These are phyloP conservation scores for Poecilia velifera DNA, from an alignment of 2,797 vertebrate species.

Conservation along the genomic window DNA sequence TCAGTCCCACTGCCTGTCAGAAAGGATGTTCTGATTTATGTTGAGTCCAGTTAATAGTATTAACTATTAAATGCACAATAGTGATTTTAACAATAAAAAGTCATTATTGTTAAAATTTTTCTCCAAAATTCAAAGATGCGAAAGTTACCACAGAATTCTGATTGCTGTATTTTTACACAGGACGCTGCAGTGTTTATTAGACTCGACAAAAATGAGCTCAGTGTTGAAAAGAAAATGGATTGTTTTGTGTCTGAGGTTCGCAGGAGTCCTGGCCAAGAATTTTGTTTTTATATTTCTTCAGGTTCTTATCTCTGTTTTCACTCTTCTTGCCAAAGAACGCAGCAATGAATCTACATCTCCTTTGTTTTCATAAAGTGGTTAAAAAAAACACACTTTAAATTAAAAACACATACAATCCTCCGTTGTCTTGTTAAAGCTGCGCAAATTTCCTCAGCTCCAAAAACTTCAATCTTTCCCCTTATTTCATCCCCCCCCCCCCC, in stretches of 20 bases:
- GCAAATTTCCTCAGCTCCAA: slow-evolving; percentile 16
- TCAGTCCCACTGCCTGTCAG: neutral
- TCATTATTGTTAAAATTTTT: neutral
- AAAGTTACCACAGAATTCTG: neutral
- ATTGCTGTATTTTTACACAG: slow-evolving; percentile 10
- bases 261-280: slow-evolving; percentile 46
- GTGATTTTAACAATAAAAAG: neutral
- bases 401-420: slow-evolving; percentile 18
- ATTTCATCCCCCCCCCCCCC: slow-evolving; percentile 10
- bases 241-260: slow-evolving; percentile 42
- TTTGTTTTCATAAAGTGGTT: slow-evolving; percentile 35
- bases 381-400: slow-evolving; percentile 29
- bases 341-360: slow-evolving; percentile 48
- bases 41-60: neutral
- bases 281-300: slow-evolving; percentile 49
- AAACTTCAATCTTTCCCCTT: slow-evolving; percentile 17
- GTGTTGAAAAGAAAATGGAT: slow-evolving; percentile 31
- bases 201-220: slow-evolving; percentile 29
- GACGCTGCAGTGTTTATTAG: slow-evolving; percentile 27
- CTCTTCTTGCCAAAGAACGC: slow-evolving; percentile 55
- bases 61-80: no score
- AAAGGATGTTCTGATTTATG: neutral
- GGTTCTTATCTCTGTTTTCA: slow-evolving; percentile 56
- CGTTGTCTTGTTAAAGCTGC: slow-evolving; percentile 17
- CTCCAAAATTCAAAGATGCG: neutral